phyloP scores from a whole-genome alignment of 2,888 invertebrate genomes.

The Tipula confusa region DNA sequence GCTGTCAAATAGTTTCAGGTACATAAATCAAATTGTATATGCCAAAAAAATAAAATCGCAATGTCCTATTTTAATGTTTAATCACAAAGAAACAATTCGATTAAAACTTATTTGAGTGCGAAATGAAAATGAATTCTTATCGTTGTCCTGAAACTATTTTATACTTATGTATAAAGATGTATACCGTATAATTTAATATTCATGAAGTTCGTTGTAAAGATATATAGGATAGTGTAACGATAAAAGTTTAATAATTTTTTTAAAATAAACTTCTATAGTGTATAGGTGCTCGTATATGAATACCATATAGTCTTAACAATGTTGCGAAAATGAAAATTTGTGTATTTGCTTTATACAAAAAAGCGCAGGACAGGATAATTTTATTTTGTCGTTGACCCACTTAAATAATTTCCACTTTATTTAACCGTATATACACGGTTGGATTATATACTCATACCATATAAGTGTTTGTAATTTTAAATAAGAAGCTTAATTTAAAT shows the following conservation, averaged over 20 bases:
- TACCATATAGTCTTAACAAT: no score
- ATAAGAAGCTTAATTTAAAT: neutral
- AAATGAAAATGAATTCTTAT: slow-evolving; percentile 16
- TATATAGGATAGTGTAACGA: neutral
- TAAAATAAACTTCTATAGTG: no score
- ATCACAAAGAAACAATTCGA: slow-evolving; percentile 12
- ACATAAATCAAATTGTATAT: neutral
- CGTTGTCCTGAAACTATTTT: neutral
- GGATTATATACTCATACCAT: no score
- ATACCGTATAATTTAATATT: neutral
- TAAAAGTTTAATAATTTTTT: neutral
- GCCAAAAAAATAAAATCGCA: neutral
- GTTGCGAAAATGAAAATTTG: no score
- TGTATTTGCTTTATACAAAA: neutral
- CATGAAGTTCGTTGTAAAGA: neutral
- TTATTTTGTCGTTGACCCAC: neutral
- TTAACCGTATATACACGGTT: no score
- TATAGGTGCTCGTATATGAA: no score
- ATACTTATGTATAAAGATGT: neutral
- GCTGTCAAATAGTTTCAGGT: slow-evolving; percentile 1
- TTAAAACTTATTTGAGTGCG: slow-evolving; percentile 1
- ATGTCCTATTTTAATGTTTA: neutral
- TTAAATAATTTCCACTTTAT: no score
- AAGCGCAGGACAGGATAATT: neutral
- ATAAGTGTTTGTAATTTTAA: neutral